Evolutionary conservation across 2,113 vertebrate species (phyloP), one percentile per base, ranked within the genome.

Genomic region (Mesocricetus auratus): DNA sequence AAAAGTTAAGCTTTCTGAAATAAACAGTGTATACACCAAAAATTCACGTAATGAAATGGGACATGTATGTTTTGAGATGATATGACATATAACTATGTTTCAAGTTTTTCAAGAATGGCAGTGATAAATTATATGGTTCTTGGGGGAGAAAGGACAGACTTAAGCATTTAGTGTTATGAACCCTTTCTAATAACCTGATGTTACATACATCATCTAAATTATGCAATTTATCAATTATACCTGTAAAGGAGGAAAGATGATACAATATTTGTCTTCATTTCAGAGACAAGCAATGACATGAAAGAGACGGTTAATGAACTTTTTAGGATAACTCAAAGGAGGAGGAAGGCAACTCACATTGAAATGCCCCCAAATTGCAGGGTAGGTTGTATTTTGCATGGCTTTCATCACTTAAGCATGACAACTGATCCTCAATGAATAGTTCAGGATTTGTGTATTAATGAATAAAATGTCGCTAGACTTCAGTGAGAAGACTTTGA

Each of bases 181-280:
- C 42, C 0, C n/a, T 95, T 96, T 79, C 78, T 88, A 91, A 96
- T 96, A 94, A 88, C n/a, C 66, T 50, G 36, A 86, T 82, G 9
- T 56, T 93, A 95, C 47, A 94, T 93, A 94, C 75, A 96, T 97
- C 89, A 94, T 74, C 94, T 92, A 86, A 94, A 96, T 96, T 94
- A 77, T 93, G 77, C 71, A 93, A 96, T 96, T 95, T 95, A 89
- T 97, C 96, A 95, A 92, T 81, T 95, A 96, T 36, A 85, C 66
- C 42, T 94, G 71, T 88, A 95, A 92, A 96, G 60, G 29, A 90
- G 5, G 50, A 94, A 16, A 96, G 17, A 94, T 85, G 42, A 89
- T 91, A 12, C n/a, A 92, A 71, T 96, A 97, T 96, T 89, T 94
- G 81, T 96, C 97, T 96, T 96, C 69, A 94, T 97, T 94, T 95